These are phyloP conservation scores for Cacoxenus indagator DNA, from an alignment of 2,888 invertebrate species.

Conservation along the genomic window DNA sequence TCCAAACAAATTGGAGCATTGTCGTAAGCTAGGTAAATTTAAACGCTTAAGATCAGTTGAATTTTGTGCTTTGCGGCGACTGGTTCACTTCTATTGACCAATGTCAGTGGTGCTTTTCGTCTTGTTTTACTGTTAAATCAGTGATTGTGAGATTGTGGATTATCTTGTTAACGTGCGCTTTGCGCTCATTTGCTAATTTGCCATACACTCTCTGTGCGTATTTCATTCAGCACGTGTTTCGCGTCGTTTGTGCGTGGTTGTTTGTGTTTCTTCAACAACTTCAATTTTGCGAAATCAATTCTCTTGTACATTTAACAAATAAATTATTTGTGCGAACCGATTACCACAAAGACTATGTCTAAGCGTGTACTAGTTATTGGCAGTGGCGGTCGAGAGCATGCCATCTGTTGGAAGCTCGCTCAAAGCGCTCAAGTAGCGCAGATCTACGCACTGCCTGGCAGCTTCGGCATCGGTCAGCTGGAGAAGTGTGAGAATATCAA, in stretches of 20 bases:
- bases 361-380: conserved; percentile 86
- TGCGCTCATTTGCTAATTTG: background rate
- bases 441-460: conserved; percentile 90
- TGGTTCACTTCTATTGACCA: conserved; percentile 39
- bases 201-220: too few relatives aligned
- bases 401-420: conserved; percentile 92
- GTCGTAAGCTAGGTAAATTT: too few relatives aligned
- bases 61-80: conserved; percentile 40
- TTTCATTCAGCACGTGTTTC: conserved; percentile 7
- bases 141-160: background rate
- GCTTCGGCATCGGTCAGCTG: conserved; percentile 81
- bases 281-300: background rate
- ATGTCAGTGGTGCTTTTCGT: background rate
- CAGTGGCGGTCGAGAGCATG: conserved; percentile 95
- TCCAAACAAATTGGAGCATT: too few relatives aligned
- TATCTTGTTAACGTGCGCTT: background rate
- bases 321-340: too few relatives aligned
- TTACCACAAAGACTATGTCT: conserved; percentile 40
- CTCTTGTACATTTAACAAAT: too few relatives aligned
- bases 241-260: background rate
- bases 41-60: conserved; percentile 39
- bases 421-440: conserved; percentile 80
- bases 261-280: background rate
- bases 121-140: background rate
- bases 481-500: conserved; percentile 79